Evolutionary conservation across 1,140 invertebrate species (phyloP).

Genomic region (Penaeus japonicus): DNA sequence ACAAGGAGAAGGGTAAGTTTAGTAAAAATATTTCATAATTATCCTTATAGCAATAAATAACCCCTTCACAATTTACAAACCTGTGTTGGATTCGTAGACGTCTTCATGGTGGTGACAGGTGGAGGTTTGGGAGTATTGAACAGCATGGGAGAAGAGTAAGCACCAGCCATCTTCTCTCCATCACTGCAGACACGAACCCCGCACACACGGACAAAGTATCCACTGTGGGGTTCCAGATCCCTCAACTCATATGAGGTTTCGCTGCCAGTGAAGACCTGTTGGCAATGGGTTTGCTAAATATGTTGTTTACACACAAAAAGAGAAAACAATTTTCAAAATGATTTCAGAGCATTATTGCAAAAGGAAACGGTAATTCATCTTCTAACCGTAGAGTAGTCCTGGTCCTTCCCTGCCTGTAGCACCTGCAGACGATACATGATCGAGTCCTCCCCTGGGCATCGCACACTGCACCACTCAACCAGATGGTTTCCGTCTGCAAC

Average conservation of each 20-base stretch:
- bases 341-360: background rate
- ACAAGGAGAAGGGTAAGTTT: too few relatives aligned
- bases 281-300: conserved; percentile 33
- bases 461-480: conserved; percentile 66
- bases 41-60: conserved; percentile 23
- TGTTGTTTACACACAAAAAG: background rate
- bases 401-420: conserved; percentile 69
- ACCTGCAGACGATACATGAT: conserved; percentile 75
- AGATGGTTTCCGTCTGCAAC: conserved; percentile 62
- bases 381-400: conserved; percentile 71
- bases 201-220: conserved; percentile 78
- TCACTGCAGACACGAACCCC: conserved; percentile 71
- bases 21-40: background rate
- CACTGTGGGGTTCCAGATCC: conserved; percentile 74
- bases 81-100: conserved; percentile 59
- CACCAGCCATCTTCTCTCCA: conserved; percentile 70
- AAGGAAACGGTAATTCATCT: background rate
- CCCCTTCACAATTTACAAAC: conserved; percentile 28
- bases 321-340: background rate
- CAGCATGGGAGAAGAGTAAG: conserved; percentile 72
- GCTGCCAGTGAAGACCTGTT: conserved; percentile 75
- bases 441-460: conserved; percentile 69
- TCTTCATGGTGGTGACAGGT: conserved; percentile 58
- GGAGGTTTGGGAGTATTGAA: conserved; percentile 66
- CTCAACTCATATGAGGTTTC: conserved; percentile 73